Base-by-base conservation (phyloP, 2,113 vertebrate species). In the Mormyrus lacerda region DNA sequence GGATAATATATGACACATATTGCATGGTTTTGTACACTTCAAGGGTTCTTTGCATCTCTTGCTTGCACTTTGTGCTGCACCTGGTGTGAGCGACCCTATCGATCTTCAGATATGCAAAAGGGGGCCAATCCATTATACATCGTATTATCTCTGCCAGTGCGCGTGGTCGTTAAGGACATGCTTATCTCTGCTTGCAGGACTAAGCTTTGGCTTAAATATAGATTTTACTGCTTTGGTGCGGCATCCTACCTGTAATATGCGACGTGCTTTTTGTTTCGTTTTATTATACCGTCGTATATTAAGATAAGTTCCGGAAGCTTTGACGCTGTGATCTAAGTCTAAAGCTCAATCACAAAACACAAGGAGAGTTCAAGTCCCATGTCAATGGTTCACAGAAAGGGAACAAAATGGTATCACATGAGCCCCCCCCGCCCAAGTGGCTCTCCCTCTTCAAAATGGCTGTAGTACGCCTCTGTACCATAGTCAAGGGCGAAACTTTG, bases 51-150 rank as follows among this genome's bases (percentile, higher is more conserved):
- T 85, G 47, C 47, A 86, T 27, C 13, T 17, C 19, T 31, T 31
- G 27, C 48, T 13, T 3, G 24, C 27, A 87, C 50, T 35, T 10
- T 11, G 53, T 27, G 51, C 42, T 31, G 55, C 15, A 31, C 69
- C 48, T 9, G 27, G 65, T 6, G 21, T 35, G 69, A 50, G 9
- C 31, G 13, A 61, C 58, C 58, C n/a, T 13, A 89, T 86, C 31
- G 44, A 87, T 86, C 39, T 13, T 58, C 44, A 73, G 55, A 87
- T 89, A 86, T 87, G 89, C 83, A 89, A 69, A 79, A 73, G 44
- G 13, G 45, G 17, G 11, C 35, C 35, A 85, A 58, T 89, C 79
- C 48, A 58, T 42, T n/a, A 55, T 42, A 39, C 13, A 73, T 73
- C 55, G 87, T 73, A 89, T 73, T 89, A 87, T 86, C 89, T 39